Conservation (phyloP, 1,140 invertebrate genomes). For the Amphibalanus amphitrite region DNA sequence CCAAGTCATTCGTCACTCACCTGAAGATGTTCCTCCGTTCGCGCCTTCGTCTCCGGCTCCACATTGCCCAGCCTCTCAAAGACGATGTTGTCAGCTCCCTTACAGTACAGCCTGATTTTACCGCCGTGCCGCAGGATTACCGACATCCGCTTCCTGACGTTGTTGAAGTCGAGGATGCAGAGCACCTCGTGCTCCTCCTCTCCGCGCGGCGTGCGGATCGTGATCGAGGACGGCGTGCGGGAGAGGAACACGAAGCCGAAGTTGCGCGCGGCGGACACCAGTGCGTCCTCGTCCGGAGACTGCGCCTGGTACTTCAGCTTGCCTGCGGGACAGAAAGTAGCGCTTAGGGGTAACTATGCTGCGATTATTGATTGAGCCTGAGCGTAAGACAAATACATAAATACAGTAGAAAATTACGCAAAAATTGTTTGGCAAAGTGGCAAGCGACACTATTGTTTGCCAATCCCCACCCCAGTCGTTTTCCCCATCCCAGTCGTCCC, state of each 20-base stretch:
- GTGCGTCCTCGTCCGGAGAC: conserved; percentile 90
- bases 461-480: no score
- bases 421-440: no score
- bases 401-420: background rate
- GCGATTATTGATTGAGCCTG: no score
- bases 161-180: conserved; percentile 97
- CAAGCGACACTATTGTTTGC: no score
- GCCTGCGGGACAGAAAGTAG: conserved; percentile 31
- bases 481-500: no score
- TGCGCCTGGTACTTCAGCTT: conserved; percentile 65
- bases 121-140: conserved; percentile 79
- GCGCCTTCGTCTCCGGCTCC: conserved; percentile 49
- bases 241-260: conserved; percentile 97
- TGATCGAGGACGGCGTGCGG: conserved; percentile 79
- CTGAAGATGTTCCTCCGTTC: conserved; percentile 85
- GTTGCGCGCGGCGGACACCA: conserved; percentile 92
- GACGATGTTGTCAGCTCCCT: conserved; percentile 97
- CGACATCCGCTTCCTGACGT: conserved; percentile 97
- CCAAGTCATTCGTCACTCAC: conserved; percentile 32
- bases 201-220: conserved; percentile 42
- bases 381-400: conserved; percentile 7
- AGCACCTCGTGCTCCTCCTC: conserved; percentile 81
- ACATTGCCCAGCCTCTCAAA: conserved; percentile 71
- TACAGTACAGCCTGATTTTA: conserved; percentile 80
- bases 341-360: no score